Evolutionary conservation across 1,140 invertebrate genomes (phyloP), one percentile per base, ranked within the genome.

Genomic region (Sarcophaga peregrina): DNA sequence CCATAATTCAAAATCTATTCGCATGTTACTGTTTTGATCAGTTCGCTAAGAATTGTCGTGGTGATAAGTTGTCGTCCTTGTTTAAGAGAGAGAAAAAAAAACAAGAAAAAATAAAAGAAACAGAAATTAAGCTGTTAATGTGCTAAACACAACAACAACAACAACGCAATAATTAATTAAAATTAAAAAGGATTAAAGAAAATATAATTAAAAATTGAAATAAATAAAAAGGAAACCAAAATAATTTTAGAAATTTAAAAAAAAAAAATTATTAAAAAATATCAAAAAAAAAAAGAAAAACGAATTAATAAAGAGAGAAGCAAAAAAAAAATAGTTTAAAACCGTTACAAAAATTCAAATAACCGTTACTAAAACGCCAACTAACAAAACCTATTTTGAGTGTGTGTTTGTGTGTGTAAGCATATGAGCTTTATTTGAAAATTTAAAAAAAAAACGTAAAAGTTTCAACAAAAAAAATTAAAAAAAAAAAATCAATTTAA

Each of bases 11-110:
- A 89, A 89, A 89, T 86, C 84, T 85, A 87, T 83, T 88, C 87
- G 87, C 86, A 85, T 84, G 85, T 90, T 88, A 89, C 87, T 90
- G 88, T 90, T 90, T 90, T 90, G 88, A 89, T 90, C 88, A 90
- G 88, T 90, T 81, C 17, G 80, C 80, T 62, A 81, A 62, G 52
- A 47, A 62, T 62, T 10, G 52, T 81, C 80, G 80, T 54, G 52
- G 80, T 68, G 80, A 52, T 62, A 81, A 68, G 80, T 81, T 58
- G 75, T 72, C 25, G 17, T 78, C 75, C 47, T 78, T 50, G 7
- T 9, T 7, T 68, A 52, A 52, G 50, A 13, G 13, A 10, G 1
- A 1, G 7, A 5, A 58, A 68, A 68, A 17, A 68, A 68, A 20
- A 68, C n/a, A 68, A 68, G 17, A 20, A 37, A 37, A 37, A 37